These are phyloP conservation scores for Pachymerium ferrugineum DNA, from an alignment of 2,888 invertebrate genomes.

Conservation along the genomic window DNA sequence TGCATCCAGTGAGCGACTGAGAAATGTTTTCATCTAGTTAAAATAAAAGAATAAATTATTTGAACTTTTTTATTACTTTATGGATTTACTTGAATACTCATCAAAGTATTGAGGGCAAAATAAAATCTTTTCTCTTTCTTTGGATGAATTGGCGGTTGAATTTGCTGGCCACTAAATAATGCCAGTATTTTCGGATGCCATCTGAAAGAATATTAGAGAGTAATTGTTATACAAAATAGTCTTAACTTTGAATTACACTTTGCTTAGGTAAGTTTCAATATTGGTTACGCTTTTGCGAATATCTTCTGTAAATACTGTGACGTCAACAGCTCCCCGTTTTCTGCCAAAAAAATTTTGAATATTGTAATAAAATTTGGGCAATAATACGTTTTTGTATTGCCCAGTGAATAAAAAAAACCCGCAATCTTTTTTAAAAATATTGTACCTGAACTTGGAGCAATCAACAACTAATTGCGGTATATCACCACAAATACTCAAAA, in stretches of 20 bases:
- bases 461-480: background rate
- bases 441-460: background rate
- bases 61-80: background rate
- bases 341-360: background rate
- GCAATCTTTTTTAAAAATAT: background rate
- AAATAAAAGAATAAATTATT: background rate
- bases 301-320: background rate
- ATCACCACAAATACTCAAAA: background rate
- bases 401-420: background rate
- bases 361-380: too few species aligned
- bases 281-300: background rate
- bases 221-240: background rate
- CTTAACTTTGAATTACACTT: background rate
- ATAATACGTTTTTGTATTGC: too few species aligned
- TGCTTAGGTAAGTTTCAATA: background rate
- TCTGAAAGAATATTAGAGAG: background rate
- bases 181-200: background rate
- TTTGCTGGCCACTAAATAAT: background rate
- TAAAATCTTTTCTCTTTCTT: background rate
- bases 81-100: constrained; percentile 4
- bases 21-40: background rate
- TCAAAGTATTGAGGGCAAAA: background rate
- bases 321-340: background rate
- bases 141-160: background rate
- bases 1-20: background rate